phyloP scores from a whole-genome alignment of 1,140 invertebrate species.

The Eciton burchellii region DNA sequence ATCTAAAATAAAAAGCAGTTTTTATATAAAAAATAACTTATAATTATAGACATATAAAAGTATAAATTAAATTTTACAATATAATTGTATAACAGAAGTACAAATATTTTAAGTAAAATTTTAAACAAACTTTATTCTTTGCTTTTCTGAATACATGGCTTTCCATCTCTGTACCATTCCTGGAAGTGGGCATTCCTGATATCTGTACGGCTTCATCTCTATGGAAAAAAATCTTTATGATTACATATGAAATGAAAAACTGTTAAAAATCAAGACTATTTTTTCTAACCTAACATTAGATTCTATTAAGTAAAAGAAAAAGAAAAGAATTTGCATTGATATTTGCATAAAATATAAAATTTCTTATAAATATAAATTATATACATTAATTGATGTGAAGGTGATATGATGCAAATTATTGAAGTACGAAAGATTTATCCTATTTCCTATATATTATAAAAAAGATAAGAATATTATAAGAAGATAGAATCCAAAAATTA shows the following conservation, averaged over 20 bases:
- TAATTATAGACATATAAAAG: constrained; percentile 4
- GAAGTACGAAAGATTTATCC: too few relatives aligned
- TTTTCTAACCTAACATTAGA: background rate
- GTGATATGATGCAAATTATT: too few relatives aligned
- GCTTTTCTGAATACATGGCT: constrained; percentile 97
- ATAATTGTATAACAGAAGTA: constrained; percentile 10
- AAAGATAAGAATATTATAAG: too few relatives aligned
- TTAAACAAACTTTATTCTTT: constrained; percentile 88
- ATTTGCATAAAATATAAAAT: too few relatives aligned
- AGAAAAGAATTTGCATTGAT: background rate
- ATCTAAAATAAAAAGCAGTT: too few relatives aligned
- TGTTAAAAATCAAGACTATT: background rate
- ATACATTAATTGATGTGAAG: too few relatives aligned
- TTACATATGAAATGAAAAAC: constrained; percentile 19
- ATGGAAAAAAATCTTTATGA: constrained; percentile 76
- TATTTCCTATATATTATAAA: too few relatives aligned
- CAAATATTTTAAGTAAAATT: constrained; percentile 17
- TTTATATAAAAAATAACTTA: too few relatives aligned
- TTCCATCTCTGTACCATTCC: constrained; percentile 96
- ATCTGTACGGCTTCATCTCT: constrained; percentile 95
- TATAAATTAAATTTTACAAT: constrained; percentile 34
- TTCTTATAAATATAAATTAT: too few relatives aligned
- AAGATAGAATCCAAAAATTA: too few relatives aligned
- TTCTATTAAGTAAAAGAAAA: background rate
- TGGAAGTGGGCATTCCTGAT: constrained; percentile 91